A percentile compares a stretch with the other conserved stretches of the same genome.
phyloP scores from a whole-genome alignment of 2,113 vertebrate species.

The Natator depressus region DNA sequence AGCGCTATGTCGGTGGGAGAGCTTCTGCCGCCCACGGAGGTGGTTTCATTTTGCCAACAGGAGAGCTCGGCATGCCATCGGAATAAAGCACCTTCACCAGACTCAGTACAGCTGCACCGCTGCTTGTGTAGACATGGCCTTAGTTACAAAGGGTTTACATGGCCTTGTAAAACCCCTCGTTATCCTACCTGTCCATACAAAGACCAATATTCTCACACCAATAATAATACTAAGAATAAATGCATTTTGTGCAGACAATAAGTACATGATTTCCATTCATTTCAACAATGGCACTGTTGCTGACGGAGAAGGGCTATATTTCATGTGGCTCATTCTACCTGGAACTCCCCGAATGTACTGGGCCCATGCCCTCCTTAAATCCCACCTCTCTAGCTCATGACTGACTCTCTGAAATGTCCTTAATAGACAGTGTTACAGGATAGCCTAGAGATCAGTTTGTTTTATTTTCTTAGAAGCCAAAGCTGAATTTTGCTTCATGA shows the following conservation, averaged over 20 bases:
- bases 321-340: rapidly evolving
- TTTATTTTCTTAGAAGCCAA: neutral
- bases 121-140: too few relatives aligned
- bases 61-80: too few relatives aligned
- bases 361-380: rapidly evolving
- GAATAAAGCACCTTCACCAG: too few relatives aligned
- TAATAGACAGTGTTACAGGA: neutral
- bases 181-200: neutral
- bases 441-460: neutral
- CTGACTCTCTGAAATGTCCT: neutral
- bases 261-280: rapidly evolving
- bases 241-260: rapidly evolving
- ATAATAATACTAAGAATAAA: neutral
- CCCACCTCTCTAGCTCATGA: neutral
- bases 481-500: neutral
- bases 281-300: rapidly evolving
- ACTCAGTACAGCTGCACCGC: too few relatives aligned
- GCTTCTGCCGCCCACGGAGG: too few relatives aligned
- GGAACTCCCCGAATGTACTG: neutral
- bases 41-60: too few relatives aligned
- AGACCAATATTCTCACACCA: rapidly evolving
- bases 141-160: neutral
- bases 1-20: too few relatives aligned
- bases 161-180: neutral
- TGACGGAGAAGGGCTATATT: rapidly evolving